Evolutionary conservation across 1,140 invertebrate species (phyloP).

Genomic region (Papilio aristodemus): DNA sequence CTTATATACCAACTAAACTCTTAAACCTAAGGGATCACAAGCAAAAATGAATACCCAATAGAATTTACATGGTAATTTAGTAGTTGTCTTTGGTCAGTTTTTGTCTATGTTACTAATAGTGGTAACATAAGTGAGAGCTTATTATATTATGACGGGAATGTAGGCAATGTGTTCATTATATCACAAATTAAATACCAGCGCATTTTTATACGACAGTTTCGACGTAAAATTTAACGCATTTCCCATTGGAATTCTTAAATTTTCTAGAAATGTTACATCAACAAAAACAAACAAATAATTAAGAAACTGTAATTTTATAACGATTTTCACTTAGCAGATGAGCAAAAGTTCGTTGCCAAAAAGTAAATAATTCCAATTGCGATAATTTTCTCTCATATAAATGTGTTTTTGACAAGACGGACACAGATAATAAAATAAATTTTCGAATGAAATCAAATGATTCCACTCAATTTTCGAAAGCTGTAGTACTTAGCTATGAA

Average conservation of each 20-base stretch:
- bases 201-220: slow-evolving; percentile 1
- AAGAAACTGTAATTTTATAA: background rate
- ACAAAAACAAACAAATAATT: background rate
- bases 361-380: background rate
- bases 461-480: too few species aligned
- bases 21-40: too few species aligned
- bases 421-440: background rate
- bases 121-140: background rate
- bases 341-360: background rate
- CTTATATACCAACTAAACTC: too few species aligned
- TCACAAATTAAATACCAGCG: background rate
- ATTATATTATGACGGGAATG: background rate
- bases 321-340: background rate
- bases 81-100: too few species aligned
- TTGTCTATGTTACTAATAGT: background rate
- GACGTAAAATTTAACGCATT: too few species aligned
- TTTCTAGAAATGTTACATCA: too few species aligned
- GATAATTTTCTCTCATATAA: background rate
- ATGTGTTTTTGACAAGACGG: slow-evolving; percentile 7
- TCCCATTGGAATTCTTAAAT: background rate
- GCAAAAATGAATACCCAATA: too few species aligned
- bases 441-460: background rate
- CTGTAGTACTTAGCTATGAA: background rate
- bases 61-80: too few species aligned
- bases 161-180: background rate